These are phyloP conservation scores for Procambarus clarkii DNA, from an alignment of 1,140 invertebrate genomes.

Conservation along the genomic window DNA sequence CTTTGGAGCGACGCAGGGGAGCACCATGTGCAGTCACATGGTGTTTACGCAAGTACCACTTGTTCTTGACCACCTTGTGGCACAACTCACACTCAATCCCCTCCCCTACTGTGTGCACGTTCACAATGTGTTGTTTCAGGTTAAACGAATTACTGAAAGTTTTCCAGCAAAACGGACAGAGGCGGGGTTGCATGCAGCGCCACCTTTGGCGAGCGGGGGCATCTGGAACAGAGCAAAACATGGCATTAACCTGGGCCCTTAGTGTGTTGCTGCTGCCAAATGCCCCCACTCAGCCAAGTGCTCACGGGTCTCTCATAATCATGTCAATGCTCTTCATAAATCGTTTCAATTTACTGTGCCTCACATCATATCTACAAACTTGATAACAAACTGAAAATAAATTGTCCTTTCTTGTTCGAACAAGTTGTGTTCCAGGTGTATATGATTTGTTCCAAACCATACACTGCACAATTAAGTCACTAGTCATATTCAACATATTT, in stretches of 20 bases:
- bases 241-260: slow-evolving; percentile 69
- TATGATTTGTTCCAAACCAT: slow-evolving; percentile 1
- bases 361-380: slow-evolving; percentile 16
- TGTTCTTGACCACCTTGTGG: slow-evolving; percentile 74
- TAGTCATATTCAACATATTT: slow-evolving; percentile 1
- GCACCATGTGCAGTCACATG: slow-evolving; percentile 74
- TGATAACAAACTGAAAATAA: not conserved
- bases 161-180: slow-evolving; percentile 74
- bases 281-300: slow-evolving; percentile 70
- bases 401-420: not conserved
- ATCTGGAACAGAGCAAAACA: slow-evolving; percentile 72
- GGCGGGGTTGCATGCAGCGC: slow-evolving; percentile 74
- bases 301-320: slow-evolving; percentile 43
- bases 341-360: slow-evolving; percentile 27
- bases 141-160: slow-evolving; percentile 74
- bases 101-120: slow-evolving; percentile 83
- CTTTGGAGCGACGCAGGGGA: slow-evolving; percentile 73
- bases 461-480: not conserved
- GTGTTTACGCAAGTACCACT: slow-evolving; percentile 74
- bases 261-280: slow-evolving; percentile 62
- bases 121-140: slow-evolving; percentile 82
- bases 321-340: slow-evolving; percentile 37
- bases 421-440: not conserved
- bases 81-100: slow-evolving; percentile 77
- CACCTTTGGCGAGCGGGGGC: slow-evolving; percentile 73